Conservation (phyloP, 1,140 invertebrate genomes). For the Pseudomyrmex sp. region DNA sequence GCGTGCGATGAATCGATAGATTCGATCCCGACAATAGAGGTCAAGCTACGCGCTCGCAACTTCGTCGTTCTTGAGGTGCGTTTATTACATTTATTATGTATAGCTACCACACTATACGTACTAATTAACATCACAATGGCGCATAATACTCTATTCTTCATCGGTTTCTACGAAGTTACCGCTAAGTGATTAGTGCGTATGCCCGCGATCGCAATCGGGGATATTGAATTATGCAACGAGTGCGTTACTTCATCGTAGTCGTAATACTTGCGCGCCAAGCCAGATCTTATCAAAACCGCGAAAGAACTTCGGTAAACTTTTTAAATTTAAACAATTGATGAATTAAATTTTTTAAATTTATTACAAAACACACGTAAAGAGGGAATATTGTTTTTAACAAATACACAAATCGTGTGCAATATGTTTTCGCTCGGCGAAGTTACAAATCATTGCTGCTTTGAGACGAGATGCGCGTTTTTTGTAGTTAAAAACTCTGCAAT, state of each 20-base stretch:
- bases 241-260: constrained; percentile 17
- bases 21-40: constrained; percentile 57
- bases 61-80: constrained; percentile 37
- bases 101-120: constrained; percentile 37
- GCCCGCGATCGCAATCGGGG: constrained; percentile 28
- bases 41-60: constrained; percentile 60
- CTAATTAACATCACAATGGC: constrained; percentile 67
- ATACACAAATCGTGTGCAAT: too few species aligned
- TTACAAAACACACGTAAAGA: background rate
- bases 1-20: constrained; percentile 45
- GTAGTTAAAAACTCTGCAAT: too few species aligned
- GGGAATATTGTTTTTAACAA: background rate
- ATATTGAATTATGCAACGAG: constrained; percentile 38
- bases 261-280: background rate
- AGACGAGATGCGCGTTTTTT: too few species aligned
- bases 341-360: background rate
- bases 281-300: background rate
- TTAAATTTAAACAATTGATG: too few species aligned
- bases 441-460: too few species aligned
- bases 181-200: constrained; percentile 11
- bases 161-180: constrained; percentile 30
- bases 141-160: constrained; percentile 40
- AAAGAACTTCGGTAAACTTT: background rate
- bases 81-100: constrained; percentile 19
- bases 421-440: too few species aligned